phyloP scores from a whole-genome alignment of 2,113 vertebrate genomes.

The Corythornis cristatus region DNA sequence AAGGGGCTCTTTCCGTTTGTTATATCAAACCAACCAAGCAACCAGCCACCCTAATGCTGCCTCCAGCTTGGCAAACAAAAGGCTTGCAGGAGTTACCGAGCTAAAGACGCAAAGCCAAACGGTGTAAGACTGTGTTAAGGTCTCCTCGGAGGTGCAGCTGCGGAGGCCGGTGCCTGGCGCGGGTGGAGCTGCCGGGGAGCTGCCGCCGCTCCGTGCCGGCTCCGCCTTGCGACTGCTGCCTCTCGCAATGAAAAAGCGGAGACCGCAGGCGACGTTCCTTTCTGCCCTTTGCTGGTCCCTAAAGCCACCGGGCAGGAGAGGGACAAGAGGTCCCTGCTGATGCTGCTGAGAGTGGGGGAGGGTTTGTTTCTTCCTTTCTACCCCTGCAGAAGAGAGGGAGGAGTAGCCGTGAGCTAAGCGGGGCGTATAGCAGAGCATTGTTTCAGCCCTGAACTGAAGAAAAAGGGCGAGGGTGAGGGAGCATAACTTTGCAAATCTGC shows the following conservation, averaged over 20 bases:
- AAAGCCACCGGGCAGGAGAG: background rate
- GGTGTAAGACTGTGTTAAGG: background rate
- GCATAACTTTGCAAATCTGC: background rate
- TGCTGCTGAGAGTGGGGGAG: background rate
- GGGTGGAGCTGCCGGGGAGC: background rate
- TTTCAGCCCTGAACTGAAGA: background rate
- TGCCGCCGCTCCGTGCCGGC: background rate
- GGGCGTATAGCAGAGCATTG: background rate
- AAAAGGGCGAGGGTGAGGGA: background rate
- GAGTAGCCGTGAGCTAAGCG: background rate
- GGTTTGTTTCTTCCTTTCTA: background rate
- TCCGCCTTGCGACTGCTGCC: background rate
- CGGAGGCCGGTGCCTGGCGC: background rate
- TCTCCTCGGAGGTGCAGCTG: background rate
- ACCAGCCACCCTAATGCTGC: background rate
- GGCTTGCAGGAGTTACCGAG: background rate
- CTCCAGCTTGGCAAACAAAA: background rate
- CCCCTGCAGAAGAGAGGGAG: background rate
- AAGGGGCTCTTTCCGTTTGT: background rate
- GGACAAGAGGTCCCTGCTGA: background rate
- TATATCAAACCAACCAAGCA: background rate
- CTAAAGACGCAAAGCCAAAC: background rate
- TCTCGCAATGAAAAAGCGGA: background rate
- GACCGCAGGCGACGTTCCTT: background rate
- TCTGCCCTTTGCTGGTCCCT: background rate